Percentiles rank a stretch among this genome's conserved stretches.
Evolutionary conservation across 2,113 vertebrate genomes (phyloP).

Genomic region (Notothenia coriiceps): DNA sequence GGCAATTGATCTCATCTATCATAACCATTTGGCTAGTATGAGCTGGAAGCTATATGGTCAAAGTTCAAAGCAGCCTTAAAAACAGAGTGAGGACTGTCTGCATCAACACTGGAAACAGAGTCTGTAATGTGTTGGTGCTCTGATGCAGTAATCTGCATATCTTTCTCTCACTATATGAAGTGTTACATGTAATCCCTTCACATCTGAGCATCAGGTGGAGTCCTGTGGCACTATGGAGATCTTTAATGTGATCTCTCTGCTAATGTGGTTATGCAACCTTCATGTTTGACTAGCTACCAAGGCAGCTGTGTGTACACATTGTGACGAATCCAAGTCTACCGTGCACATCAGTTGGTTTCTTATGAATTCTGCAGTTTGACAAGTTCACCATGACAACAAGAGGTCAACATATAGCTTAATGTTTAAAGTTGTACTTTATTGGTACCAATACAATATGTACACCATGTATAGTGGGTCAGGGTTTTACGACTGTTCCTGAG

Average conservation of each 20-base stretch:
- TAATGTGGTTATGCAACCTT: conserved; percentile 67
- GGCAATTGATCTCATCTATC: background rate
- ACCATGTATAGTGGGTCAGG: background rate
- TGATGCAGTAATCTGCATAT: background rate
- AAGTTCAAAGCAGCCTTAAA: conserved; percentile 30
- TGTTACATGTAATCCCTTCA: conserved; percentile 1
- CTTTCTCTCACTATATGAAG: background rate
- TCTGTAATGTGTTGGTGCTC: background rate
- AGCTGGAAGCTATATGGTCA: conserved; percentile 52
- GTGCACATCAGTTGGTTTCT: conserved; percentile 13
- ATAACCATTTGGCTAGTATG: conserved; percentile 2
- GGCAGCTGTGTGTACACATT: conserved; percentile 51
- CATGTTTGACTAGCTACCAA: conserved; percentile 59
- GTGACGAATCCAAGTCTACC: conserved; percentile 30
- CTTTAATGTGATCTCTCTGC: conserved; percentile 41
- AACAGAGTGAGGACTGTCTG: background rate
- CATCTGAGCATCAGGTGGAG: conserved; percentile 44
- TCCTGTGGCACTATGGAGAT: conserved; percentile 23
- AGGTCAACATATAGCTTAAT: conserved; percentile 20
- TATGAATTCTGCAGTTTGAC: conserved; percentile 7
- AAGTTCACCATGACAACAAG: background rate
- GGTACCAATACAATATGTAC: background rate
- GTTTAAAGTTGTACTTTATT: background rate
- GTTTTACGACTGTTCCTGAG: conserved; percentile 44
- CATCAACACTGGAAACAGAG: conserved; percentile 5